Evolutionary conservation across 2,797 vertebrate genomes (phyloP).

Genomic region (Coendou prehensilis): DNA sequence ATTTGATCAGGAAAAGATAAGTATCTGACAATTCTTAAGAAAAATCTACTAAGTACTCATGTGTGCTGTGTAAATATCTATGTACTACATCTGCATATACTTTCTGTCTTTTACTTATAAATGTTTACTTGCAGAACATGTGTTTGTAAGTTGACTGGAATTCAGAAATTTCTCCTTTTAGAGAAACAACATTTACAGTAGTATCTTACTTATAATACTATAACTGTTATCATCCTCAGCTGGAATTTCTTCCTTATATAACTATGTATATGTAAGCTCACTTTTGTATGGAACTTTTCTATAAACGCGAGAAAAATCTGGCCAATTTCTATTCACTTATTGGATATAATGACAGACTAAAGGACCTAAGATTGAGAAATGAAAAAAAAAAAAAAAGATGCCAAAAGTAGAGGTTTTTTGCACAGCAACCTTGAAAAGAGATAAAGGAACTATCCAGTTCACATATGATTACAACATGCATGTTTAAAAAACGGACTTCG

Average conservation of each 20-base stretch:
- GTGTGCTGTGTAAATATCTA: background rate
- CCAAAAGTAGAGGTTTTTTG: background rate
- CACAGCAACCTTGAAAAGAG: background rate
- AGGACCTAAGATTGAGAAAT: background rate
- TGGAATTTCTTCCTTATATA: constrained; percentile 11
- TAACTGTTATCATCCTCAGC: background rate
- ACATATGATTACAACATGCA: background rate
- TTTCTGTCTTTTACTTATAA: constrained; percentile 50
- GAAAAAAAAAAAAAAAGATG: background rate
- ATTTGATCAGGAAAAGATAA: constrained; percentile 38
- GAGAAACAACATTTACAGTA: constrained; percentile 31
- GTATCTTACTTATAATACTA: background rate
- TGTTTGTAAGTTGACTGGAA: background rate
- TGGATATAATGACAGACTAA: background rate
- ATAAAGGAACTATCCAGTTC: background rate
- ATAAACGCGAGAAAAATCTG: background rate
- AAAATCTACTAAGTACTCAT: background rate
- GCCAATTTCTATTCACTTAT: background rate
- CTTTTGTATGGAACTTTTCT: background rate
- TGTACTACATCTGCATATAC: background rate
- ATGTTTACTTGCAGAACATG: constrained; percentile 33
- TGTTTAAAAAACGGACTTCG: background rate
- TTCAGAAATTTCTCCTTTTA: constrained; percentile 14
- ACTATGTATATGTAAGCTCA: background rate
- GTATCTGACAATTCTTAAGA: background rate